A percentile compares a stretch with the other conserved stretches of the same genome.
Evolutionary conservation across 2,113 vertebrate genomes (phyloP).

Genomic region (Chionodraco myersi): DNA sequence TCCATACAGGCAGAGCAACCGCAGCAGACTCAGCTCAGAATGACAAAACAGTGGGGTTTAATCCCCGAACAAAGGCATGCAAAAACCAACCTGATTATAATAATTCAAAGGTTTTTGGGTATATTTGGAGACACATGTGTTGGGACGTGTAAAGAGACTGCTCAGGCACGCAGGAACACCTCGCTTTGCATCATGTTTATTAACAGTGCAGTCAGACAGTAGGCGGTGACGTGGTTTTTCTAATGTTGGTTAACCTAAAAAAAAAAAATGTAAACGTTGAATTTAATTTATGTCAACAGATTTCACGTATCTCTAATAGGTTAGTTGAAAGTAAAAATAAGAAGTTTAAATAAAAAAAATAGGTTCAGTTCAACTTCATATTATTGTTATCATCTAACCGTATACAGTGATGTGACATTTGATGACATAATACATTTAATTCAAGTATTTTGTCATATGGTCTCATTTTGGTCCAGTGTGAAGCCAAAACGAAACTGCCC

Average conservation of each 20-base stretch:
- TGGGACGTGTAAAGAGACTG: conserved; percentile 2
- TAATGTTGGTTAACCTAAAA: too few relatives aligned
- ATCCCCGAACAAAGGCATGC: conserved; percentile 25
- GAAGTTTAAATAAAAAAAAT: too few relatives aligned
- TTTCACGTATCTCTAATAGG: too few relatives aligned
- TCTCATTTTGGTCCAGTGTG: not conserved
- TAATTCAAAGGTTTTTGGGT: not conserved
- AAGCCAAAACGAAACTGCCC: conserved; percentile 21
- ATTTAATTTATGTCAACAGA: not conserved
- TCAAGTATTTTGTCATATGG: not conserved
- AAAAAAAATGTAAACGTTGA: not conserved
- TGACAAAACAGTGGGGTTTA: conserved; percentile 41
- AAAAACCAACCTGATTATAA: conserved; percentile 37
- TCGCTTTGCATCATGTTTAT: not conserved
- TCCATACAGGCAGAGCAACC: conserved; percentile 11
- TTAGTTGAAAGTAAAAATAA: too few relatives aligned
- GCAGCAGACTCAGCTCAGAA: conserved; percentile 21
- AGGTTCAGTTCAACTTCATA: too few relatives aligned
- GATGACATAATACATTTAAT: too few relatives aligned
- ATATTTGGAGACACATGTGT: conserved; percentile 19
- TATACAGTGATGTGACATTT: too few relatives aligned
- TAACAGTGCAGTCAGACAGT: not conserved
- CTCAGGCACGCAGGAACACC: not conserved
- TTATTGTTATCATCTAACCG: too few relatives aligned
- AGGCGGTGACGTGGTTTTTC: not conserved